These are phyloP conservation scores for Anoura caudifer DNA, from an alignment of 2,113 vertebrate genomes.

Conservation along the genomic window DNA sequence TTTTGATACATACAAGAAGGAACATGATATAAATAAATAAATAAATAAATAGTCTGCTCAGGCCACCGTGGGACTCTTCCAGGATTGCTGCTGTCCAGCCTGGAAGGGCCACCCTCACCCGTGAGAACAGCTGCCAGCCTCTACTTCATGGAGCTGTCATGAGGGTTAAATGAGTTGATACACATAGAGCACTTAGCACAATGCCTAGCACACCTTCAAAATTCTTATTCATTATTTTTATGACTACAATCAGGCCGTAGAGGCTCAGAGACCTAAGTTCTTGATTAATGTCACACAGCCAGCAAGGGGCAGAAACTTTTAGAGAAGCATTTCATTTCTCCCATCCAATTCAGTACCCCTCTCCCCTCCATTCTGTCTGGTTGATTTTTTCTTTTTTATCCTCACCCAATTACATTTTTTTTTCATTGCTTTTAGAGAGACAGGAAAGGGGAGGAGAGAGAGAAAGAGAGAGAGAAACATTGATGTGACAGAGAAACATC, in stretches of 20 bases:
- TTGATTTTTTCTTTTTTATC: no score
- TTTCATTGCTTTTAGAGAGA: no score
- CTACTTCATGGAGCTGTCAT: fast-evolving
- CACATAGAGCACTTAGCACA: fast-evolving
- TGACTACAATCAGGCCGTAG: background rate
- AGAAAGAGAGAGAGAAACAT: no score
- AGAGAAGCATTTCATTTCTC: background rate
- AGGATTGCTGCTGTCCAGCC: background rate
- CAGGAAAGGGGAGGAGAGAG: no score
- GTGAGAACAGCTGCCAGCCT: no score
- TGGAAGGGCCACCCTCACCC: background rate
- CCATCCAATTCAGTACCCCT: no score
- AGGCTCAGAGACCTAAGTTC: background rate
- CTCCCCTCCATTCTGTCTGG: background rate
- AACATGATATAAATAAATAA: no score
- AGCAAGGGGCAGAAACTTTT: background rate
- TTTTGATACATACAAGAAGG: no score
- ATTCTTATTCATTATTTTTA: background rate
- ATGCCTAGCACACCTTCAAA: background rate
- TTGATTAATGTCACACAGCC: background rate
- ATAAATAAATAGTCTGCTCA: no score
- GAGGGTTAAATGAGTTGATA: background rate
- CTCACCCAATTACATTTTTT: no score
- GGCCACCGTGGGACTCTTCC: fast-evolving
- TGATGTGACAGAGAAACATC: no score